These are phyloP conservation scores for Operophtera brumata DNA, from an alignment of 2,888 invertebrate genomes.

Conservation along the genomic window DNA sequence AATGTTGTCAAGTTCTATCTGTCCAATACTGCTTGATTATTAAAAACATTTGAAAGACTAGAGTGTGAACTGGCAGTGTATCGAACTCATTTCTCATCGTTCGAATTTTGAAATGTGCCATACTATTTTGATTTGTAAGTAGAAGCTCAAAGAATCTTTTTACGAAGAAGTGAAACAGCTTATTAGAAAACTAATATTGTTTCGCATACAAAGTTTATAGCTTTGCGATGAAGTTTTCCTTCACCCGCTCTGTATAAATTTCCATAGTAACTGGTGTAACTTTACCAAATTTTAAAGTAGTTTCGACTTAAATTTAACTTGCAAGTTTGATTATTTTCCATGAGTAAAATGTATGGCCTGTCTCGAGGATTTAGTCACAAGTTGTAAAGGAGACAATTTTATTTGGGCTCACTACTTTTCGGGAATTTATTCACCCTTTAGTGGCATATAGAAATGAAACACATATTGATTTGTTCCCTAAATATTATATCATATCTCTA, in stretches of 20 bases:
- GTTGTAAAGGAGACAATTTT: background rate
- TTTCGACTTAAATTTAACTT: conserved; percentile 15
- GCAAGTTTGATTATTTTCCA: conserved; percentile 9
- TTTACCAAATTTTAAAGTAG: conserved; percentile 18
- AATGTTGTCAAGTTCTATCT: no score
- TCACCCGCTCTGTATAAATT: conserved; percentile 14
- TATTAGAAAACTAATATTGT: conserved; percentile 16
- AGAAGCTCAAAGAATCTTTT: conserved; percentile 1
- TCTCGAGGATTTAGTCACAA: background rate
- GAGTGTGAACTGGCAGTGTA: no score
- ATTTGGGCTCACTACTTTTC: no score
- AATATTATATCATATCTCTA: no score
- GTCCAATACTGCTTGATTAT: no score
- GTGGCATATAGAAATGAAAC: no score
- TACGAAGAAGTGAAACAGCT: conserved; percentile 1
- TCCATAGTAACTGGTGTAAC: conserved; percentile 5
- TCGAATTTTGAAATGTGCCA: background rate
- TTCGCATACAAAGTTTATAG: conserved; percentile 12
- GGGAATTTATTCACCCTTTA: no score
- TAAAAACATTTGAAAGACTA: no score
- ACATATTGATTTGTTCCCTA: no score
- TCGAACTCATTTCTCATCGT: no score
- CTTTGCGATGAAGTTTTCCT: conserved; percentile 5
- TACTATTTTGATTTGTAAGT: background rate
- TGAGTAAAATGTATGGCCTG: conserved; percentile 4